Evolutionary conservation across 2,888 invertebrate species (phyloP).

Genomic region (Lutraria lutraria): DNA sequence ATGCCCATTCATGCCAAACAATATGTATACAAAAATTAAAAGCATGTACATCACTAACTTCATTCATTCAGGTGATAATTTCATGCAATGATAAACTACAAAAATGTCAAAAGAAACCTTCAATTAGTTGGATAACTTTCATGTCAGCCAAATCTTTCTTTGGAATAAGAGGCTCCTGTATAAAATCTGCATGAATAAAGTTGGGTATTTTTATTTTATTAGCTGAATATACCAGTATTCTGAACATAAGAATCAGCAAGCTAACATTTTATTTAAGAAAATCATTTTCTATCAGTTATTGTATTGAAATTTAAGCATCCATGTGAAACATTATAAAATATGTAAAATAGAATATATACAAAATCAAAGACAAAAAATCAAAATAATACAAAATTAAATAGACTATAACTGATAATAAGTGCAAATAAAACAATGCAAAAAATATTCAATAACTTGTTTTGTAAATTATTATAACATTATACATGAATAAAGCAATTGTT

Average conservation of each 20-base stretch:
- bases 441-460: not conserved
- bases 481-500: not conserved
- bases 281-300: too few species aligned
- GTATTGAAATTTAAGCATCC: too few species aligned
- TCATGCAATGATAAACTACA: constrained; percentile 4
- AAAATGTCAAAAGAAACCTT: constrained; percentile 29
- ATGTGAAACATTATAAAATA: too few species aligned
- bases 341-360: too few species aligned
- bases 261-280: too few species aligned
- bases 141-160: constrained; percentile 31
- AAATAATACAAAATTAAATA: not conserved
- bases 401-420: not conserved
- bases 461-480: not conserved
- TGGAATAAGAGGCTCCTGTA: constrained; percentile 37
- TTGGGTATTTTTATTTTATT: not conserved
- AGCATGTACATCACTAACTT: not conserved
- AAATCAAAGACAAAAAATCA: not conserved
- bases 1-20: not conserved
- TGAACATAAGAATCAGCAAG: too few species aligned
- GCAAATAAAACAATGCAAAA: not conserved
- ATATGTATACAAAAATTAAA: not conserved
- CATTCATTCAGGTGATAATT: not conserved
- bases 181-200: constrained; percentile 38
- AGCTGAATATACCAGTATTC: not conserved
- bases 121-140: constrained; percentile 25